These are phyloP conservation scores for Megaleporinus macrocephalus DNA, from an alignment of 2,113 vertebrate genomes.

Conservation along the genomic window DNA sequence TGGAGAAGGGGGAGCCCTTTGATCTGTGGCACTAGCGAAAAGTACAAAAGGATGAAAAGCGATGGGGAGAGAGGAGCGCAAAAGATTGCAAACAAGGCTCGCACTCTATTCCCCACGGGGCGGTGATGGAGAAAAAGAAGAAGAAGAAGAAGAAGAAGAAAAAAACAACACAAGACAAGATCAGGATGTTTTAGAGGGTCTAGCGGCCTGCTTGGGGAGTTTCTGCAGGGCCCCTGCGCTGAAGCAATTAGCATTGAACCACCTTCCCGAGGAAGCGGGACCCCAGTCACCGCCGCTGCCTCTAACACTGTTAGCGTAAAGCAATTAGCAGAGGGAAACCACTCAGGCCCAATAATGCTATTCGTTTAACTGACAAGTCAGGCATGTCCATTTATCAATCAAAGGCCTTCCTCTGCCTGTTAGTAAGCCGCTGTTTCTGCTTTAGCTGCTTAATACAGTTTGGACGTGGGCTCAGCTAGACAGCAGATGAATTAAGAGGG, in stretches of 20 bases:
- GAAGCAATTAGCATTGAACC: slow-evolving; percentile 81
- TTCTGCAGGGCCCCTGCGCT: slow-evolving; percentile 67
- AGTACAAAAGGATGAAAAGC: slow-evolving; percentile 66
- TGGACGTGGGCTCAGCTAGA: not conserved
- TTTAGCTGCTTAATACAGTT: slow-evolving; percentile 7
- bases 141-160: too few species aligned
- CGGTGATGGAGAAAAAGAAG: slow-evolving; percentile 46
- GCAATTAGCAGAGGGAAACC: slow-evolving; percentile 66
- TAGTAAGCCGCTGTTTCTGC: slow-evolving; percentile 6
- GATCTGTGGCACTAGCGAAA: slow-evolving; percentile 72
- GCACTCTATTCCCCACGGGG: slow-evolving; percentile 69
- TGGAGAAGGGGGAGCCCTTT: slow-evolving; percentile 74
- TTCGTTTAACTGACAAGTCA: slow-evolving; percentile 72
- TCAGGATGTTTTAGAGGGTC: slow-evolving; percentile 73
- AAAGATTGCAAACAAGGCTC: slow-evolving; percentile 74
- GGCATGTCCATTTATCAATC: slow-evolving; percentile 60
- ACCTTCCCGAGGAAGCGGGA: slow-evolving; percentile 68
- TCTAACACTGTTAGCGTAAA: slow-evolving; percentile 70
- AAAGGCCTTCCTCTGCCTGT: slow-evolving; percentile 31
- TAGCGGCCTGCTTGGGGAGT: slow-evolving; percentile 68
- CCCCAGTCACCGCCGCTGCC: slow-evolving; percentile 65
- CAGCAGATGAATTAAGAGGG: not conserved
- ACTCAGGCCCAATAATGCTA: slow-evolving; percentile 65
- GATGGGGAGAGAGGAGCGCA: slow-evolving; percentile 60
- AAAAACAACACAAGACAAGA: slow-evolving; percentile 67